phyloP scores from a whole-genome alignment of 64 coral and sea anemone genomes.

The Dendrophyllia cribrosa region DNA sequence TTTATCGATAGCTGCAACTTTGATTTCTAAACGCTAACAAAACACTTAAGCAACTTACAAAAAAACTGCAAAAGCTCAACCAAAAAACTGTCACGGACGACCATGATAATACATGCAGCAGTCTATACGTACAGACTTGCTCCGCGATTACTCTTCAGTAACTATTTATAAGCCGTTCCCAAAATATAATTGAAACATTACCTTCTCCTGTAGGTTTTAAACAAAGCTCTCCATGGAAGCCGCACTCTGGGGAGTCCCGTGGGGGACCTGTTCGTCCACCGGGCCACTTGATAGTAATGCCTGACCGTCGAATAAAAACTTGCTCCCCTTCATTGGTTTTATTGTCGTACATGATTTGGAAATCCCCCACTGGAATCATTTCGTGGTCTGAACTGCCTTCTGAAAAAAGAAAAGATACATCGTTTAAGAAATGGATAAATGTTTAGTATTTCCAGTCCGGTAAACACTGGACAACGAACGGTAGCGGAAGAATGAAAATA shows the following conservation, averaged over 20 bases:
- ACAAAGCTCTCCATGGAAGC: slow-evolving; percentile 89
- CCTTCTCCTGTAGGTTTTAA: slow-evolving; percentile 48
- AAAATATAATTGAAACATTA: background rate
- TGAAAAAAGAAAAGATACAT: background rate
- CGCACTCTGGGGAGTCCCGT: slow-evolving; percentile 76
- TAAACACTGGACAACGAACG: no score
- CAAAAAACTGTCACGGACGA: no score
- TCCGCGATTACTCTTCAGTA: no score
- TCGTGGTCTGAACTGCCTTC: background rate
- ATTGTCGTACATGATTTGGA: slow-evolving; percentile 60
- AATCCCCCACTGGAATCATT: slow-evolving; percentile 69
- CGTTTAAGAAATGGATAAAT: background rate
- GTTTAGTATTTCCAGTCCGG: background rate
- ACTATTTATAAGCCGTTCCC: no score
- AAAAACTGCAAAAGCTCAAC: no score
- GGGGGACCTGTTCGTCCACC: slow-evolving; percentile 66
- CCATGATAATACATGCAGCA: no score
- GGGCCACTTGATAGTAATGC: slow-evolving; percentile 66
- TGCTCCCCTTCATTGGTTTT: slow-evolving; percentile 44
- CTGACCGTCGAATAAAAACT: slow-evolving; percentile 43
- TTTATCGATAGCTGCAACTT: no score
- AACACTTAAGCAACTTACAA: no score
- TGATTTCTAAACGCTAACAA: no score
- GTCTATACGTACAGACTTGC: no score
- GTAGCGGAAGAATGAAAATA: no score